Evolutionary conservation across 2,888 invertebrate species (phyloP).

Genomic region (Nemoura dubitans): DNA sequence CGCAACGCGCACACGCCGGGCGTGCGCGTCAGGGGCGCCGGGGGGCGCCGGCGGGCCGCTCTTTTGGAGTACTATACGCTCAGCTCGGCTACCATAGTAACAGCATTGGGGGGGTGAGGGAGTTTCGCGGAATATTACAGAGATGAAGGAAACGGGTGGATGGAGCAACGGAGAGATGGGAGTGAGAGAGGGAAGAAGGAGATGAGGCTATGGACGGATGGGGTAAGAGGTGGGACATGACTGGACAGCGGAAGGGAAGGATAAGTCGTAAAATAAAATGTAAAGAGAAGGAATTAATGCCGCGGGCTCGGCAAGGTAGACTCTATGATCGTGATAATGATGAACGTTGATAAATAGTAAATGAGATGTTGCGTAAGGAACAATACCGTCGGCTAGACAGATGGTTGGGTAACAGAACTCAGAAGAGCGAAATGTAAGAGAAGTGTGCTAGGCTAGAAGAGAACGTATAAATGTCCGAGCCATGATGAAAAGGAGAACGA

Average conservation of each 20-base stretch:
- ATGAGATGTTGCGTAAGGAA: conserved; percentile 13
- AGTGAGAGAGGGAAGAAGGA: neutral
- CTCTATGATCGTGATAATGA: neutral
- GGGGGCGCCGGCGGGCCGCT: neutral
- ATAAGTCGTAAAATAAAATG: conserved; percentile 3
- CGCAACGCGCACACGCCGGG: neutral
- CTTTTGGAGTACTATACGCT: conserved; percentile 32
- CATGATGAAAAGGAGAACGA: neutral
- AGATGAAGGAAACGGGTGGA: conserved; percentile 8
- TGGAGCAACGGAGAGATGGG: neutral
- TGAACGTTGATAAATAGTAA: neutral
- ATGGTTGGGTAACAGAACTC: neutral
- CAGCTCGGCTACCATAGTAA: conserved; percentile 31
- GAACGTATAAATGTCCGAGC: neutral
- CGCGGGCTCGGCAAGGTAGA: neutral
- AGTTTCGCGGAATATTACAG: neutral
- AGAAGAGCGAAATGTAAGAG: neutral
- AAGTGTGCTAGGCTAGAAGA: neutral
- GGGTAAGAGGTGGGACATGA: neutral
- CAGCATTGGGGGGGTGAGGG: neutral
- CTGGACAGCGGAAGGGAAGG: conserved; percentile 13
- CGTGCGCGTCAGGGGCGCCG: neutral
- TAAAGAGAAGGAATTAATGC: conserved; percentile 13
- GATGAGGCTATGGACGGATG: neutral
- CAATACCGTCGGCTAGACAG: neutral